Conservation (phyloP, 1,140 invertebrate genomes). For the Rhizoglyphus robini region DNA sequence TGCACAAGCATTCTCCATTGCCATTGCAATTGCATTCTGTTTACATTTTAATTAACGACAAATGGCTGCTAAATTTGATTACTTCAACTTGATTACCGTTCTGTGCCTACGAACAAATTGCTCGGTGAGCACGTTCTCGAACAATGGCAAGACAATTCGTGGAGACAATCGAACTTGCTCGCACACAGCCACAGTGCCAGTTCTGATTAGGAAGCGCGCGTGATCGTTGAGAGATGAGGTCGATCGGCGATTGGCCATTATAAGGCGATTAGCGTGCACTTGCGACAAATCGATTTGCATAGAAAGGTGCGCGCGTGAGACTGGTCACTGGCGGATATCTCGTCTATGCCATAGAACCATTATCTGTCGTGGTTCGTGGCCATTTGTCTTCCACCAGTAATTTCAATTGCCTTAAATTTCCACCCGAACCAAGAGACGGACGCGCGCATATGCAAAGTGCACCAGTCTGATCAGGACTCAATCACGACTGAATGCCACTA, state of each 20-base stretch:
- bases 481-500: neutral
- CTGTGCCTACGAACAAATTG: neutral
- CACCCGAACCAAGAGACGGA: too few species aligned
- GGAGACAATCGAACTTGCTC: too few species aligned
- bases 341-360: neutral
- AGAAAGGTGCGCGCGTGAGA: neutral
- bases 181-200: neutral
- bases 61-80: conserved; percentile 5
- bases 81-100: neutral
- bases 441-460: neutral
- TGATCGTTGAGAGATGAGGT: neutral
- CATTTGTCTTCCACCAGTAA: too few species aligned
- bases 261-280: conserved; percentile 5
- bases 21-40: neutral
- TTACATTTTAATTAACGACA: conserved; percentile 8
- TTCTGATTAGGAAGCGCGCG: neutral
- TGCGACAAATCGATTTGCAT: conserved; percentile 15
- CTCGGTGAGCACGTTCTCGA: neutral
- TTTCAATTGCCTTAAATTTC: too few species aligned
- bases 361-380: neutral
- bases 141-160: neutral
- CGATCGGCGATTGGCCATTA: conserved; percentile 2
- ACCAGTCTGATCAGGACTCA: neutral
- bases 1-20: neutral
- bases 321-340: neutral